A percentile compares a stretch with the other conserved stretches of the same genome.
These are phyloP conservation scores for Goniozus legneri DNA, from an alignment of 1,140 invertebrate species.

Conservation along the genomic window DNA sequence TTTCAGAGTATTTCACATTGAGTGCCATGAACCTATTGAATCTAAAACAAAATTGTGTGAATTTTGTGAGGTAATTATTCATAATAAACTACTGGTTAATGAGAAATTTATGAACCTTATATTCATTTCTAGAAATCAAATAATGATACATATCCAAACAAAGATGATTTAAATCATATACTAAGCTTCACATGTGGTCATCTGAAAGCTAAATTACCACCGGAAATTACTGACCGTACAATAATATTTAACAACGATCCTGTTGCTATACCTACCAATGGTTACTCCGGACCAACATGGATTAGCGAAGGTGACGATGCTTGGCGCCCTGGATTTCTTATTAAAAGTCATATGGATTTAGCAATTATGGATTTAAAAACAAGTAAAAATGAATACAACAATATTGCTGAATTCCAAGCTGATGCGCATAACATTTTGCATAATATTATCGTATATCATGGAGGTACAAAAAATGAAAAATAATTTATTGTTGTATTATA, in stretches of 20 bases:
- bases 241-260: conserved; percentile 39
- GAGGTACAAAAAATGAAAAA: conserved; percentile 28
- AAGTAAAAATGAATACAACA: conserved; percentile 39
- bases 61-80: conserved; percentile 39
- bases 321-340: conserved; percentile 43
- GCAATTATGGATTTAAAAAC: conserved; percentile 48
- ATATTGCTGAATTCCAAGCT: conserved; percentile 43
- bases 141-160: conserved; percentile 30
- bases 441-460: conserved; percentile 47
- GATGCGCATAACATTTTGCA: conserved; percentile 49
- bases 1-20: conserved; percentile 40
- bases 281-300: conserved; percentile 42
- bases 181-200: conserved; percentile 46
- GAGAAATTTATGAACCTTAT: background rate
- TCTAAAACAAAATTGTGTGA: conserved; percentile 33
- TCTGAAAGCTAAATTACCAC: conserved; percentile 45
- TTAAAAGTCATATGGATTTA: conserved; percentile 49
- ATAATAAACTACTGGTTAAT: conserved; percentile 2
- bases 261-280: conserved; percentile 30
- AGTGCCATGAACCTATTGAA: conserved; percentile 31
- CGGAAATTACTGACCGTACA: conserved; percentile 45
- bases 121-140: conserved; percentile 36
- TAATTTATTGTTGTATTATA: background rate
- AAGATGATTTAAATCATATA: conserved; percentile 42
- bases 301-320: conserved; percentile 46